Percentiles rank a stretch among this genome's conserved stretches.
phyloP scores from a whole-genome alignment of 2,797 vertebrate species.

The Uromys caudimaculatus region DNA sequence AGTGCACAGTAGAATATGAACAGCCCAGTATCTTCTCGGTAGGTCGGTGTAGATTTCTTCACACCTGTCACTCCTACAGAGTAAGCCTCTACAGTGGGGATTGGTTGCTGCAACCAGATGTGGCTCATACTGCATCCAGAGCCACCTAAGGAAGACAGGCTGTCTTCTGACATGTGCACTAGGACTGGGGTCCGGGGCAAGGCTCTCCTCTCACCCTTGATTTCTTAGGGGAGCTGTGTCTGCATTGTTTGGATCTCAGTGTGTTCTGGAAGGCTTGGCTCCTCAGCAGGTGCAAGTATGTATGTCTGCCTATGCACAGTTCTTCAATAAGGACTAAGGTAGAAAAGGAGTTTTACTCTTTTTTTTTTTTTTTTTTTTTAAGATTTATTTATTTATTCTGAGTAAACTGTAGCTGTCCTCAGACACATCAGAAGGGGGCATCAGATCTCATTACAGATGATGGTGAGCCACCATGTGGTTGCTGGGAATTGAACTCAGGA shows the following conservation, averaged over 20 bases:
- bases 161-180: constrained; percentile 75
- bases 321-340: not conserved
- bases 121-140: constrained; percentile 91
- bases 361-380: not conserved
- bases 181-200: not conserved
- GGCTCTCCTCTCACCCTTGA: not conserved
- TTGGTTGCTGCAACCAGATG: constrained; percentile 91
- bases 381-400: not conserved
- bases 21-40: constrained; percentile 82
- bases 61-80: constrained; percentile 87
- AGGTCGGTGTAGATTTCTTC: constrained; percentile 83
- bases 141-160: constrained; percentile 89
- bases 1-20: constrained; percentile 85
- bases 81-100: constrained; percentile 83
- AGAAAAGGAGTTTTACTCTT: not conserved
- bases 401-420: not conserved
- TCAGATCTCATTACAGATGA: too few relatives aligned
- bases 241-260: not conserved
- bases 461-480: not conserved
- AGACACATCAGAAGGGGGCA: too few relatives aligned
- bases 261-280: too few relatives aligned
- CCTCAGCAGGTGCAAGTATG: not conserved
- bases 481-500: not conserved
- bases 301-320: not conserved
- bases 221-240: not conserved